phyloP scores from a whole-genome alignment of 2,888 invertebrate genomes.

The Plusia festucae region DNA sequence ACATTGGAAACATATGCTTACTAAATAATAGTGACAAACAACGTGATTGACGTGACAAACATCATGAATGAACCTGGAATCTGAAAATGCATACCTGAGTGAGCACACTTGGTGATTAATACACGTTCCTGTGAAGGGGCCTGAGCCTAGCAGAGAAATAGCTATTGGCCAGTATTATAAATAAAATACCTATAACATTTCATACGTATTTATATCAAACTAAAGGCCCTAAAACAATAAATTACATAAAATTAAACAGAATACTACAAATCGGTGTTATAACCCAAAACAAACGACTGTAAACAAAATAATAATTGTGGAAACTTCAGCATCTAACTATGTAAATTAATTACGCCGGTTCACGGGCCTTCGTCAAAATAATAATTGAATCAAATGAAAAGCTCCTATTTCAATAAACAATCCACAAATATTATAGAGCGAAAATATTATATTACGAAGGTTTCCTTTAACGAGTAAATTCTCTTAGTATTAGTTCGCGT shows the following conservation, averaged over 20 bases:
- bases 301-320: slow-evolving; percentile 46
- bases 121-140: no score
- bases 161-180: no score
- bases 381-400: slow-evolving; percentile 60
- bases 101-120: no score
- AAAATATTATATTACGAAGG: no score
- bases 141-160: no score
- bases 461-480: slow-evolving; percentile 18
- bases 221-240: slow-evolving; percentile 14
- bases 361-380: slow-evolving; percentile 36
- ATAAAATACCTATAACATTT: no score
- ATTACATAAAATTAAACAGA: slow-evolving; percentile 10
- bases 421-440: slow-evolving; percentile 41
- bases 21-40: no score
- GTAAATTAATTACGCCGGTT: slow-evolving; percentile 52
- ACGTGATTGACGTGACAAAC: no score
- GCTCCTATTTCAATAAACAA: slow-evolving; percentile 58
- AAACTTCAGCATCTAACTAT: slow-evolving; percentile 47
- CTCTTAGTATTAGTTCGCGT: slow-evolving; percentile 10
- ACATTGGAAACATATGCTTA: no score
- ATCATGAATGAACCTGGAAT: no score
- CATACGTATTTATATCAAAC: neutral
- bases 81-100: no score
- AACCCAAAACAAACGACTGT: slow-evolving; percentile 31
- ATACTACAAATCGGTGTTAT: slow-evolving; percentile 14